Conservation (phyloP, 2,797 vertebrate genomes). For the Enteromius anoplus region DNA sequence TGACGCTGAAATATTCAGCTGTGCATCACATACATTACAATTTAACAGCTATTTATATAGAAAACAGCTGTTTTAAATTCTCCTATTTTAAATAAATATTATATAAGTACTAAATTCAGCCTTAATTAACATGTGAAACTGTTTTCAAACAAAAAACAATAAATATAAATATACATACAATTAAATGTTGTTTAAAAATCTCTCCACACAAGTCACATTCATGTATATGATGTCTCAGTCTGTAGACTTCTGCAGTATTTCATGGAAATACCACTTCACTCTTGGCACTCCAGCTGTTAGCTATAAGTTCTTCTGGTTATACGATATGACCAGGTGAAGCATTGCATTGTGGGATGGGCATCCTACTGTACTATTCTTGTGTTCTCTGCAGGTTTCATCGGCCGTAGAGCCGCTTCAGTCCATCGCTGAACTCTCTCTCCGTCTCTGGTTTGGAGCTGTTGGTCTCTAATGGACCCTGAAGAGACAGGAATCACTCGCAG, state of each 20-base stretch:
- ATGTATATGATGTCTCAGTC: neutral
- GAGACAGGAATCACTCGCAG: conserved; percentile 32
- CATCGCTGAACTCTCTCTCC: conserved; percentile 20
- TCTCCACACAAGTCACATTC: neutral
- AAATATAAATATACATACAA: neutral
- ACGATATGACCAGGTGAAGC: neutral
- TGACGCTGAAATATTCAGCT: too few relatives aligned
- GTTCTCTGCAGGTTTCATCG: conserved; percentile 89
- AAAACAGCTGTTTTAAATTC: too few relatives aligned
- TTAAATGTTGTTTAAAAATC: too few relatives aligned
- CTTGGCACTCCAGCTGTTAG: neutral
- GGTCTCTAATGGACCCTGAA: neutral
- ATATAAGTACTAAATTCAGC: neutral
- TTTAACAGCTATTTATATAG: too few relatives aligned
- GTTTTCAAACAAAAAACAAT: too few relatives aligned
- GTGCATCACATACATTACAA: too few relatives aligned
- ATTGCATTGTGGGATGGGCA: neutral
- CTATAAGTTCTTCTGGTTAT: neutral
- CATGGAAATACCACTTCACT: neutral
- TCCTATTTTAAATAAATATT: too few relatives aligned
- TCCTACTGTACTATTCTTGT: neutral
- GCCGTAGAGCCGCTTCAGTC: conserved; percentile 75
- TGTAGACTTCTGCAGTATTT: neutral
- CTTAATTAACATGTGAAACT: too few relatives aligned
- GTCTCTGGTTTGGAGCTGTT: conserved; percentile 27